These are phyloP conservation scores for Epizoanthus scotinus DNA, from an alignment of 92 coral and sea anemone species.

Conservation along the genomic window DNA sequence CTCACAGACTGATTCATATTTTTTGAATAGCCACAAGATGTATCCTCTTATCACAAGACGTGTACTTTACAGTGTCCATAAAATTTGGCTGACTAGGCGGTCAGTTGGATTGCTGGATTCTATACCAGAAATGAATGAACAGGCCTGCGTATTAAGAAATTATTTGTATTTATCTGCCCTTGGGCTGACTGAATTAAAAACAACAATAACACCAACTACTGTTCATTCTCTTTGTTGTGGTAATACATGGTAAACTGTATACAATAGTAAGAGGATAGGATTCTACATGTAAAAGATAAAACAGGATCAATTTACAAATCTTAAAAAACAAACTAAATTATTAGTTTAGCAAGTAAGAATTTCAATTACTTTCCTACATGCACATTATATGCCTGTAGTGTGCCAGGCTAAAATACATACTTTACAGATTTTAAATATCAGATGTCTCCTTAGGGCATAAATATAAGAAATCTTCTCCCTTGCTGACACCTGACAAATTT, in stretches of 20 bases:
- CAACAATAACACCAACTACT: conserved; percentile 13
- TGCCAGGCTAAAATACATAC: conserved; percentile 41
- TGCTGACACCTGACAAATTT: conserved; percentile 45
- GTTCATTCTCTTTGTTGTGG: conserved; percentile 34
- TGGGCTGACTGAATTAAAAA: too few species aligned
- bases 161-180: too few species aligned
- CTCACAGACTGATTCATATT: too few species aligned
- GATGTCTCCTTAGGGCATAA: conserved; percentile 40
- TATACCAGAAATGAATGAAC: too few species aligned
- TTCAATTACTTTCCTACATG: conserved; percentile 33
- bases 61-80: too few species aligned
- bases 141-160: too few species aligned
- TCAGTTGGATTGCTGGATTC: too few species aligned
- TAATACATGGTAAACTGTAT: conserved; percentile 17
- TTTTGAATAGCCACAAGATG: too few species aligned
- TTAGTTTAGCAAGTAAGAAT: conserved; percentile 35
- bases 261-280: conserved; percentile 39
- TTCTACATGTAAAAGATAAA: conserved; percentile 63
- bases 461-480: conserved; percentile 28
- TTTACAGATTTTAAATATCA: conserved; percentile 48
- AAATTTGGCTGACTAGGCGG: too few species aligned
- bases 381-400: neutral
- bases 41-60: too few species aligned
- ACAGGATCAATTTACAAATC: conserved; percentile 70
- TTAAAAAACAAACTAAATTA: conserved; percentile 38